phyloP scores from a whole-genome alignment of 2,797 vertebrate species.

The Eulemur albifrons region DNA sequence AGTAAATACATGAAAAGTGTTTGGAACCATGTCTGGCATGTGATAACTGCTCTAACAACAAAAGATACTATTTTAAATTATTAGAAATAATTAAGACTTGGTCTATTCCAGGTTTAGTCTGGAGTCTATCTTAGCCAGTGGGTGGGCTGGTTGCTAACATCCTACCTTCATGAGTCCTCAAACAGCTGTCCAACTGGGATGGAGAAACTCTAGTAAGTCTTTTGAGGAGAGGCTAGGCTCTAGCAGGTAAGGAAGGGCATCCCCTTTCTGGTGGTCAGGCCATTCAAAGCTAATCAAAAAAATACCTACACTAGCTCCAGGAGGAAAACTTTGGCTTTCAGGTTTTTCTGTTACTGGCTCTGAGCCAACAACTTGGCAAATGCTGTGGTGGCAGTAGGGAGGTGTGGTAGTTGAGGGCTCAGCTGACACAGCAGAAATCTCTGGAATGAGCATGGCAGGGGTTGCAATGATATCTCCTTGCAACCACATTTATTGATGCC shows the following conservation, averaged over 20 bases:
- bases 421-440: neutral
- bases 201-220: neutral
- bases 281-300: neutral
- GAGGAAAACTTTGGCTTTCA: neutral
- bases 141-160: neutral
- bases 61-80: neutral
- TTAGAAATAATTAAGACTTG: neutral
- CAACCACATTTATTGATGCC: neutral
- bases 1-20: neutral
- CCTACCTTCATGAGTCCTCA: neutral
- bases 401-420: neutral
- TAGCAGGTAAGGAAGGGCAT: neutral
- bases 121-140: neutral
- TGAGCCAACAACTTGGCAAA: neutral
- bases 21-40: neutral
- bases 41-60: neutral
- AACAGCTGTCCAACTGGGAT: neutral
- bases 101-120: neutral
- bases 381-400: neutral
- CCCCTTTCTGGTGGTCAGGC: neutral
- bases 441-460: neutral
- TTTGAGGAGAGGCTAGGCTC: neutral
- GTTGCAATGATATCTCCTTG: neutral
- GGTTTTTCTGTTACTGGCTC: neutral
- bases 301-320: neutral